Evolutionary conservation across 2,888 invertebrate species (phyloP).

Genomic region (Balanococcus diminutus): DNA sequence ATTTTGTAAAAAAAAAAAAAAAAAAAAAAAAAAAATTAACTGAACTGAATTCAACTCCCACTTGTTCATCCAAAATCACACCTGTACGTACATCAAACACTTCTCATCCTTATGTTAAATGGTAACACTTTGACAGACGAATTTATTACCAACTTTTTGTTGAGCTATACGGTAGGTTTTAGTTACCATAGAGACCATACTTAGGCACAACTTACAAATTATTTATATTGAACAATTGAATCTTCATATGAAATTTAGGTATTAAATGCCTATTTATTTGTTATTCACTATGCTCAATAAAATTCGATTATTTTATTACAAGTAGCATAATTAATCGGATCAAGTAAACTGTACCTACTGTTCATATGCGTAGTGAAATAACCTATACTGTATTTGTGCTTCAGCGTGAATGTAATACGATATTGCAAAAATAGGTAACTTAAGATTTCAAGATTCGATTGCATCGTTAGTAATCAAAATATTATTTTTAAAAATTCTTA

Average conservation of each 20-base stretch:
- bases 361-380: no score
- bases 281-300: no score
- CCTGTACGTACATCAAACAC: not conserved
- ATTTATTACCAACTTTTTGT: constrained; percentile 45
- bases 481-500: no score
- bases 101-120: not conserved
- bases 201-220: constrained; percentile 9
- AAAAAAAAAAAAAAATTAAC: no score
- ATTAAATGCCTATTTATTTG: not conserved
- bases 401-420: no score
- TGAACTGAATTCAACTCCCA: not conserved
- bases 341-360: no score
- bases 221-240: not conserved
- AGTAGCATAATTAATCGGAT: not conserved
- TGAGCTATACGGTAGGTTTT: not conserved
- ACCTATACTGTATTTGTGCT: no score
- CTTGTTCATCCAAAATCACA: not conserved
- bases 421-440: no score
- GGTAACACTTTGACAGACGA: constrained; percentile 17
- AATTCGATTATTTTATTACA: not conserved
- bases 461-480: no score
- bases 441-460: no score
- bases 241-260: not conserved
- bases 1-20: not conserved
- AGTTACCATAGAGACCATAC: constrained; percentile 46